Evolutionary conservation across 2,113 vertebrate species (phyloP).

Genomic region (Oxyura jamaicensis): DNA sequence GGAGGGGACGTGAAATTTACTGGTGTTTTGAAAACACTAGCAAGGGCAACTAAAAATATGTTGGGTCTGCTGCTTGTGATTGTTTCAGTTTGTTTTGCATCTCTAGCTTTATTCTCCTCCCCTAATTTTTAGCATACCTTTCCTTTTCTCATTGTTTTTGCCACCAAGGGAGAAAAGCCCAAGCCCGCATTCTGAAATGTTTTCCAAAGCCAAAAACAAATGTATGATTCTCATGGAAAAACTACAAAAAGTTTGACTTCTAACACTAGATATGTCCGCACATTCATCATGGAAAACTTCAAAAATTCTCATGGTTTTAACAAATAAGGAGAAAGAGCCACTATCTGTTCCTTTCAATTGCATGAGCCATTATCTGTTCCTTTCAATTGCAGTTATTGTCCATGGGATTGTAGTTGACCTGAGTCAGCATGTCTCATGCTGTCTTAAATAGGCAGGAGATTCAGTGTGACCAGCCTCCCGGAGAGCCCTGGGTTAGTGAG

Average conservation of each 20-base stretch:
- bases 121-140: not conserved
- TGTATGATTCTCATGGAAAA: not conserved
- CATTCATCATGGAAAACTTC: not conserved
- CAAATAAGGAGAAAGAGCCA: not conserved
- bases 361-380: not conserved
- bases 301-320: not conserved
- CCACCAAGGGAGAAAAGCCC: not conserved
- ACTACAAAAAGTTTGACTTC: not conserved
- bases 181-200: not conserved
- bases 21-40: not conserved
- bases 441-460: not conserved
- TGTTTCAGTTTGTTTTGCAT: not conserved
- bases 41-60: not conserved
- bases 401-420: not conserved
- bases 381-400: not conserved
- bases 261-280: not conserved
- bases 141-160: not conserved
- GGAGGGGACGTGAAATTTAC: too few species aligned
- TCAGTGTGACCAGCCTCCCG: not conserved
- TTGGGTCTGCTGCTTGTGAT: not conserved
- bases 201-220: not conserved
- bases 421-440: accelerated
- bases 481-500: not conserved
- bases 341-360: not conserved
- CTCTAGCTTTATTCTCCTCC: not conserved